Evolutionary conservation across 2,888 invertebrate genomes (phyloP), one percentile per base, ranked within the genome.

Genomic region (Tanytarsus gracilentus): DNA sequence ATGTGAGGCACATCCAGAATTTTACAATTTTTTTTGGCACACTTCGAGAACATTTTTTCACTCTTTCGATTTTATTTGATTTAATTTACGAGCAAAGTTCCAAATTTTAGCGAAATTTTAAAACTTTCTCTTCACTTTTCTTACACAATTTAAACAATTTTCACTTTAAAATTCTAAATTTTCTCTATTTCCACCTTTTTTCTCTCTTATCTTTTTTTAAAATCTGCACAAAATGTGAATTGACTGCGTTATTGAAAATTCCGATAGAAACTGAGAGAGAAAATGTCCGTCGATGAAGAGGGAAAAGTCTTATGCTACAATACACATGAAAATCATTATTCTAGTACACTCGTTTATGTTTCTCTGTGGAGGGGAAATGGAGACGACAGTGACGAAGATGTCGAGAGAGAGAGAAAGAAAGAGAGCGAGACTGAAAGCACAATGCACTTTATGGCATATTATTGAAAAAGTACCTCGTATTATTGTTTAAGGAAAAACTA

Each of bases 261-360:
- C 58, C 58, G 58, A 58, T 58, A 58, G 58, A 58, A 58, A 58
- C 58, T 58, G 58, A 56, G 55, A 8, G 40, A 53, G 55, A 58
- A 58, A 58, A 58, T 48, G 44, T 58, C 58, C 36, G 44, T 23
- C 18, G 9, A 2, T 21, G 3, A 9, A 14, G n/a, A 33, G 25
- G 56, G 30, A 44, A 58, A 44, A 27, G 23, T 44, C 40, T 44
- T 56, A 36, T 18, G 30, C 21, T 36, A n/a, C 40, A 40, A 33
- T 26, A 48, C 16, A 48, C 5, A 33, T 40, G 48, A 18, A 9
- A 40, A 14, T 16, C n/a, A 5, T 4, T 14, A 39, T 14, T 58
- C 58, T 58, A 58, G 58, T 58, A 58, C 58, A 18, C n/a, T n/a
- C n/a, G n/a, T 44, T 44, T 18, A 33, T 33, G 33, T n/a, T 33